Evolutionary conservation across 2,888 invertebrate species (phyloP).

Genomic region (Xestobium rufovillosum): DNA sequence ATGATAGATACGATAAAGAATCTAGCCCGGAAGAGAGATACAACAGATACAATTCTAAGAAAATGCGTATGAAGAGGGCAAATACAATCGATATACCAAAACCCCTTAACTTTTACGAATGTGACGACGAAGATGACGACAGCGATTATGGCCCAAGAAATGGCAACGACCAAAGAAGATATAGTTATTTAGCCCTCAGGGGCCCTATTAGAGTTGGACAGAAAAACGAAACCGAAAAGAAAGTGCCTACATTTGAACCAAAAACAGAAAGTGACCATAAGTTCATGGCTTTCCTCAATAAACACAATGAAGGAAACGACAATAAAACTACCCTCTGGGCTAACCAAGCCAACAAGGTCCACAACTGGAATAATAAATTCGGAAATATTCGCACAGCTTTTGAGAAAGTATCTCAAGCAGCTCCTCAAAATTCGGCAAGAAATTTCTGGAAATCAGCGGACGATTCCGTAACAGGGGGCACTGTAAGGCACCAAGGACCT

Average conservation of each 20-base stretch:
- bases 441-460: constrained; percentile 59
- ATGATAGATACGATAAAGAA: constrained; percentile 14
- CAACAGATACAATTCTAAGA: constrained; percentile 51
- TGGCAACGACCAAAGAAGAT: constrained; percentile 34
- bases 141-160: constrained; percentile 34
- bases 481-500: constrained; percentile 35
- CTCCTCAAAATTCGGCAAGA: constrained; percentile 49
- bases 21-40: constrained; percentile 30
- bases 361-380: constrained; percentile 75
- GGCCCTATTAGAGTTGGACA: constrained; percentile 53
- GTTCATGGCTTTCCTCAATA: constrained; percentile 74
- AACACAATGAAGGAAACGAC: constrained; percentile 52
- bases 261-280: constrained; percentile 82
- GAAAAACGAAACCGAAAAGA: constrained; percentile 37
- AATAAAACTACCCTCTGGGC: constrained; percentile 32
- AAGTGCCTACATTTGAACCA: constrained; percentile 64
- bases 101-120: constrained; percentile 46
- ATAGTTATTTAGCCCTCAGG: constrained; percentile 46
- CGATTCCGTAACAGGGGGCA: constrained; percentile 38
- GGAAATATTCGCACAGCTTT: constrained; percentile 77
- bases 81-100: constrained; percentile 86
- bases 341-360: constrained; percentile 20
- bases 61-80: constrained; percentile 75
- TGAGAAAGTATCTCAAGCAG: constrained; percentile 53
- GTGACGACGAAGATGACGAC: constrained; percentile 46